Percentiles rank a stretch among this genome's conserved stretches.
phyloP scores from a whole-genome alignment of 2,797 vertebrate genomes.

The Tangara arthus region DNA sequence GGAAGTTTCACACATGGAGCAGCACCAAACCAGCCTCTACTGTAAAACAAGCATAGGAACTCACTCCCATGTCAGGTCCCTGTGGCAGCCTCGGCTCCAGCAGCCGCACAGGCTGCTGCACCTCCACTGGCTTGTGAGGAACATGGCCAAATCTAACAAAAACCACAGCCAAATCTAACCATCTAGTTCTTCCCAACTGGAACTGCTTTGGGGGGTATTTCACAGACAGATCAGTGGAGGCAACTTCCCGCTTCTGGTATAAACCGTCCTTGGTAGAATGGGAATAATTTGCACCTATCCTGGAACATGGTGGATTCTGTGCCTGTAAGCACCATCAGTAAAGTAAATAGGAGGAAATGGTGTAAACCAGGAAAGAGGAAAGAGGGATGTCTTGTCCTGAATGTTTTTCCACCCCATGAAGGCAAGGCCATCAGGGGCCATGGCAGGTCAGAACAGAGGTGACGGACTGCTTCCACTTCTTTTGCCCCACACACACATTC shows the following conservation, averaged over 20 bases:
- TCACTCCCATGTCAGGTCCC: background rate
- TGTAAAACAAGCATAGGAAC: background rate
- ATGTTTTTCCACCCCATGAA: background rate
- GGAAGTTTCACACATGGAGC: background rate
- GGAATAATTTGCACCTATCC: background rate
- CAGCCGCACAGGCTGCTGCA: background rate
- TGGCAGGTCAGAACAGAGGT: background rate
- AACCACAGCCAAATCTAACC: background rate
- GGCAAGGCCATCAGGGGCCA: accelerated
- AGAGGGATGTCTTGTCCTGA: background rate
- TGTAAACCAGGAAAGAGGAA: background rate
- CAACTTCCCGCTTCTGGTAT: accelerated
- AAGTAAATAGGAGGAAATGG: background rate
- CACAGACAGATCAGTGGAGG: background rate
- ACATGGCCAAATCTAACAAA: background rate
- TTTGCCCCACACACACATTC: background rate
- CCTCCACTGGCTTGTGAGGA: background rate
- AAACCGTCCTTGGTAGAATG: accelerated
- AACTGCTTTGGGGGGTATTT: background rate
- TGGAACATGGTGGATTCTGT: background rate
- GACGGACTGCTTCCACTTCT: background rate
- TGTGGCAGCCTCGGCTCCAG: background rate
- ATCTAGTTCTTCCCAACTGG: background rate
- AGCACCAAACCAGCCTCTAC: background rate
- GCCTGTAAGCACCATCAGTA: accelerated